These are phyloP conservation scores for Pantherophis alleghaniensis DNA, from an alignment of 2,797 vertebrate genomes.

Conservation along the genomic window DNA sequence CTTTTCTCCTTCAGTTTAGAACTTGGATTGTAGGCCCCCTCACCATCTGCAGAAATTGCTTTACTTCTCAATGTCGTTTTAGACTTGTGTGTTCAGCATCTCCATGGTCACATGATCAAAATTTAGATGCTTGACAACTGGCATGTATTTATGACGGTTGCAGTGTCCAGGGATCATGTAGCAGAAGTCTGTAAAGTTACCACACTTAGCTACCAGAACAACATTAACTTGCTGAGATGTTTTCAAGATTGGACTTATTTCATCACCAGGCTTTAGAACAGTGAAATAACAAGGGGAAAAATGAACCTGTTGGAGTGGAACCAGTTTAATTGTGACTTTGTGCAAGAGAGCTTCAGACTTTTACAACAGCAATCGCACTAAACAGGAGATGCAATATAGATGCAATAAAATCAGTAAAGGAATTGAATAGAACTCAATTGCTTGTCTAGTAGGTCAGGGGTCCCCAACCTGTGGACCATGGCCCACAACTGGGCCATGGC, in stretches of 20 bases:
- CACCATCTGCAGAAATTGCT: background rate
- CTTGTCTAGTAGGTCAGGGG: background rate
- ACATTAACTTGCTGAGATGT: background rate
- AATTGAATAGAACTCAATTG: background rate
- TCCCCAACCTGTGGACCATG: no score
- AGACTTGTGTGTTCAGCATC: background rate
- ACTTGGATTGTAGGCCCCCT: background rate
- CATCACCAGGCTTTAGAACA: background rate
- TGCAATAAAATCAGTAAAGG: background rate
- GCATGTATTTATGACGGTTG: no score
- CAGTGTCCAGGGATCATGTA: no score
- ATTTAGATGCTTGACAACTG: no score
- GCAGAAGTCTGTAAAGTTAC: no score
- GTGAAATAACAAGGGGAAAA: background rate
- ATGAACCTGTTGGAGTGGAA: background rate
- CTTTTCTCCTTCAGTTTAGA: background rate
- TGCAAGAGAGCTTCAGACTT: background rate
- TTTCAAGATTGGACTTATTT: background rate
- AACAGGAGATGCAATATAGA: background rate
- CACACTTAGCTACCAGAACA: no score
- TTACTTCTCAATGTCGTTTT: background rate
- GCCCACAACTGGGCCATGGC: no score
- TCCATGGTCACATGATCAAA: no score
- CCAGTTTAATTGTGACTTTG: background rate
- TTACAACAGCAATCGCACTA: background rate